Base-by-base conservation (phyloP, 2,888 invertebrate species). In the Andrena fulva region DNA sequence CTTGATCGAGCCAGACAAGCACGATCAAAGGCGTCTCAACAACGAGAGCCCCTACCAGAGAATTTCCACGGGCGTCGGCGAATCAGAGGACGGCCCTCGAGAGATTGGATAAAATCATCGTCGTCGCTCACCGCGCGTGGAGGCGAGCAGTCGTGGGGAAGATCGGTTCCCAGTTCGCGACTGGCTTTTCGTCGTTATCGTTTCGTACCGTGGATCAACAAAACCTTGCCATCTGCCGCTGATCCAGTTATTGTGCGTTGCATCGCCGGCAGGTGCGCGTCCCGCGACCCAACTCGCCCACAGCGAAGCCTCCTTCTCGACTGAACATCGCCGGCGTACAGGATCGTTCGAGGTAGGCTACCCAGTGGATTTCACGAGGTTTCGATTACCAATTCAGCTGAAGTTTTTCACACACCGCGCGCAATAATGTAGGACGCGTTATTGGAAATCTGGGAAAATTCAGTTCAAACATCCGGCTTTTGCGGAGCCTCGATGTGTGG, bases 101-200 rank as follows among this genome's bases (percentile, higher is more conserved):
- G n/a, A 16, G 6, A 20, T 50, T 35, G 20, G 35, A 52, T 54
- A 42, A 70, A 68, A 56, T 50, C 24, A 27, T 48, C 66, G 24
- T 64, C 20, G 7, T n/a, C 67, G 33, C 16, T 31, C 52, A 2
- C 33, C 1, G 31, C 5, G 35, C 54, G 12, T n/a, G 35, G 10
- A 12, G n/a, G 52, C 31, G 31, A 67, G 56, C 10, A 10, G 31
- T 31, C 31, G 42, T 42, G 31, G 20, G 31, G 12, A 56, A 27
- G n/a, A 27, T 56, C 54, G 2, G 48, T 62, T 33, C 35, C 68
- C 59, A 80, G 77, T 80, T 56, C 31, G 27, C 56, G n/a, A 27
- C 56, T 50, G 24, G 35, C 63, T 72, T 35, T 24, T 50, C 31
- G 29, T 31, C 0, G 56, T 64, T 50, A 27, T 63, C 64, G 72